phyloP scores from a whole-genome alignment of 1,140 invertebrate species.

The Drosophila pandora region DNA sequence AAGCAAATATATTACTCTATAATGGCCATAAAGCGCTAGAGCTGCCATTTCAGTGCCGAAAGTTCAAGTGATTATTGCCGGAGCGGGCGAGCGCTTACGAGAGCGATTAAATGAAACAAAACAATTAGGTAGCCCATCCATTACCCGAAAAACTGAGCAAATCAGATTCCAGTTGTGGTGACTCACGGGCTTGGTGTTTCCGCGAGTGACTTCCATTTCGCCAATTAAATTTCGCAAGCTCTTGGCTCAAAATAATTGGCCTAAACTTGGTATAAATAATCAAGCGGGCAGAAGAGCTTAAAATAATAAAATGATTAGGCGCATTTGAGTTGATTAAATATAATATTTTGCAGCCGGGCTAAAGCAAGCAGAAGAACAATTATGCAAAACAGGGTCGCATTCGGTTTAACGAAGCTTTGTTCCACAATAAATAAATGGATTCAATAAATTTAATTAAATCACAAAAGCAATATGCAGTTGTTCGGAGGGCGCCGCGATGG shows the following conservation, averaged over 20 bases:
- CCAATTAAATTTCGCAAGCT: no score
- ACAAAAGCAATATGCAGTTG: slow-evolving; percentile 36
- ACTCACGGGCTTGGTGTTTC: not conserved
- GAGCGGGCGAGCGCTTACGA: slow-evolving; percentile 55
- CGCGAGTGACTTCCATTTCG: not conserved
- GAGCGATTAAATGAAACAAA: slow-evolving; percentile 43
- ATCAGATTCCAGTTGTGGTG: slow-evolving; percentile 14
- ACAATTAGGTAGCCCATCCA: slow-evolving; percentile 64
- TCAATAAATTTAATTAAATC: slow-evolving; percentile 69
- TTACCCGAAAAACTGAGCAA: slow-evolving; percentile 22
- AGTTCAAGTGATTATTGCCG: slow-evolving; percentile 64
- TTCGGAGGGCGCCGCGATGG: not conserved
- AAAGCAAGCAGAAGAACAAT: slow-evolving; percentile 16
- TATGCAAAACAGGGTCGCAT: slow-evolving; percentile 18
- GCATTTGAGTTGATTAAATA: not conserved
- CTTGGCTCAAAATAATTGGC: no score
- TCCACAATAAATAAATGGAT: slow-evolving; percentile 40
- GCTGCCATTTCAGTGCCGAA: slow-evolving; percentile 57
- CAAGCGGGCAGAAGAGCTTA: no score
- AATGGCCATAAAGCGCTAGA: slow-evolving; percentile 55
- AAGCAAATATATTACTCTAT: slow-evolving; percentile 64
- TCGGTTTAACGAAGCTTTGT: slow-evolving; percentile 2
- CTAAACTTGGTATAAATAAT: no score
- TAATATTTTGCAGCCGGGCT: not conserved
- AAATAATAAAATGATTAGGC: no score